Percentiles rank a stretch among this genome's conserved stretches.
phyloP scores from a whole-genome alignment of 2,113 vertebrate species.

The Tetrax tetrax region DNA sequence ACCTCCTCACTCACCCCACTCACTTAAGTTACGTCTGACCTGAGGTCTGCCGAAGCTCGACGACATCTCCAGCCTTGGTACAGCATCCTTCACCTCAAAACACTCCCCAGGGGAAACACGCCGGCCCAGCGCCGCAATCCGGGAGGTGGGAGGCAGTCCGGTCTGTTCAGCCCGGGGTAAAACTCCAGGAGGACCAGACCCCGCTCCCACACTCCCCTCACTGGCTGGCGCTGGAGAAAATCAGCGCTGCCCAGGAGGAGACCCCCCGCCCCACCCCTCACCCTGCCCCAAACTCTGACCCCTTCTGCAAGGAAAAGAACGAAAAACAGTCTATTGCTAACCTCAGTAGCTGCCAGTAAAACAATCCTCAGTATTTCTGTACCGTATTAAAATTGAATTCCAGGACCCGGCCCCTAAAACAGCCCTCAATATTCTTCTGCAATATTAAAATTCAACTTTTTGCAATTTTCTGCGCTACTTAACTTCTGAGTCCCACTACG shows the following conservation, averaged over 20 bases:
- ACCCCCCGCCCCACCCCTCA: neutral
- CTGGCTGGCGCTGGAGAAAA: rapidly evolving
- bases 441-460: neutral
- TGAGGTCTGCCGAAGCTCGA: rapidly evolving
- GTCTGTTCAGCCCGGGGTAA: neutral
- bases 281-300: neutral
- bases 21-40: rapidly evolving
- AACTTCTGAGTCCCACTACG: neutral
- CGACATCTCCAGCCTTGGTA: neutral
- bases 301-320: neutral
- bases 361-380: neutral
- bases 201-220: neutral
- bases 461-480: neutral
- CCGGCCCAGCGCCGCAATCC: rapidly evolving
- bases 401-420: neutral
- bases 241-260: neutral
- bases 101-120: rapidly evolving
- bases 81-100: neutral
- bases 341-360: neutral
- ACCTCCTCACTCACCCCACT: neutral
- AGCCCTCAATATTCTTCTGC: neutral
- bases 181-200: neutral
- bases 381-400: neutral
- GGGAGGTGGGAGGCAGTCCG: neutral
- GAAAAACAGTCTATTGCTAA: neutral